A percentile compares a stretch with the other conserved stretches of the same genome.
These are phyloP conservation scores for Sarcophaga bullata DNA, from an alignment of 1,140 invertebrate species.

Conservation along the genomic window DNA sequence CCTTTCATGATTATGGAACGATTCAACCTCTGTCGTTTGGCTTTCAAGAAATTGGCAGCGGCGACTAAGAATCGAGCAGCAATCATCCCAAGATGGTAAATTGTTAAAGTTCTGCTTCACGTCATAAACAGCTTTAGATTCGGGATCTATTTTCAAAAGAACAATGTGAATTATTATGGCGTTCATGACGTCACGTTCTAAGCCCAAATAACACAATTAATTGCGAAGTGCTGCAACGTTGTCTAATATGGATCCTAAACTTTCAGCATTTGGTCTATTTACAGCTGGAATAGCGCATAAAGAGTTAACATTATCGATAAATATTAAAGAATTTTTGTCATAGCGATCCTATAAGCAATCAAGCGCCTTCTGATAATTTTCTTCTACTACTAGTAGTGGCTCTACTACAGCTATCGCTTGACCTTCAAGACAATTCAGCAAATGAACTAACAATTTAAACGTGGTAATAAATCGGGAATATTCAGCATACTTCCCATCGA, in stretches of 20 bases:
- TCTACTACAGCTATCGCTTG: not conserved
- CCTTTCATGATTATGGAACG: not conserved
- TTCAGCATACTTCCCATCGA: constrained; percentile 36
- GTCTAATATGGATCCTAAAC: not conserved
- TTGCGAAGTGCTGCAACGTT: not conserved
- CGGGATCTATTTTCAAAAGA: not conserved
- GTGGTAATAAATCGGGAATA: constrained; percentile 29
- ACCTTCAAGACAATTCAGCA: constrained; percentile 25
- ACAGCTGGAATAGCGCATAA: not conserved
- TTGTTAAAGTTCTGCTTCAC: too few relatives aligned
- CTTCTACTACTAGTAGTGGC: constrained; percentile 36
- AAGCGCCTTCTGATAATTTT: constrained; percentile 44
- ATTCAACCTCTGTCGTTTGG: not conserved
- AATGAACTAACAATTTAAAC: constrained; percentile 36
- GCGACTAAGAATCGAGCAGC: constrained; percentile 1
- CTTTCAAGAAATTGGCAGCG: constrained; percentile 38
- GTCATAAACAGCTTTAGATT: not conserved
- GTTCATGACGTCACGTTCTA: constrained; percentile 30
- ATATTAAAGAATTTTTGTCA: constrained; percentile 43
- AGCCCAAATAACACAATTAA: not conserved
- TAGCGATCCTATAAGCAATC: constrained; percentile 30
- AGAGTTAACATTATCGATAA: constrained; percentile 25
- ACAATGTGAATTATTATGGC: constrained; percentile 28
- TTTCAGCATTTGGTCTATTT: not conserved
- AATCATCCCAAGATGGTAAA: too few relatives aligned